A percentile compares a stretch with the other conserved stretches of the same genome.
These are phyloP conservation scores for Propithecus perrieri DNA, from an alignment of 2,797 vertebrate species.

Conservation along the genomic window DNA sequence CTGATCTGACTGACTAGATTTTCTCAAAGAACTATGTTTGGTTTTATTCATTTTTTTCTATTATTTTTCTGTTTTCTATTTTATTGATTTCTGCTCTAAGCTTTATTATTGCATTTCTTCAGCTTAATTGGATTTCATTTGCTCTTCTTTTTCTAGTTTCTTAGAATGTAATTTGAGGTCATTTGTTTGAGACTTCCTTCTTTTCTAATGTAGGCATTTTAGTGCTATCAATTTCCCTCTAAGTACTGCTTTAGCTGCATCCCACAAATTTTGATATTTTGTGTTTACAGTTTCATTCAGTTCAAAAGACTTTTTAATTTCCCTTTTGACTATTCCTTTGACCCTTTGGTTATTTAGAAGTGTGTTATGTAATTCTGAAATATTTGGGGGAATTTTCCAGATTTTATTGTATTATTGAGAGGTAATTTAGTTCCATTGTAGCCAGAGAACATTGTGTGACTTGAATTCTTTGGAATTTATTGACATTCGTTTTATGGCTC, in stretches of 20 bases:
- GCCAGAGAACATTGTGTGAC: background rate
- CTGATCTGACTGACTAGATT: background rate
- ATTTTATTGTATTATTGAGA: background rate
- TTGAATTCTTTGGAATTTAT: constrained; percentile 34
- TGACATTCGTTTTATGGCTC: background rate
- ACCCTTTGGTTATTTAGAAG: background rate
- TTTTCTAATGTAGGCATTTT: constrained; percentile 7
- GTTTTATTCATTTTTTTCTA: background rate
- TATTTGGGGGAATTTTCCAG: background rate
- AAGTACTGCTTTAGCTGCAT: background rate
- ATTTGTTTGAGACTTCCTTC: background rate
- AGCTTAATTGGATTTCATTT: constrained; percentile 12
- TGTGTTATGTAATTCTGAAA: background rate
- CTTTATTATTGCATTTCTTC: background rate
- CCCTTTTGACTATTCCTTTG: background rate
- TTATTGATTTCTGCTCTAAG: background rate
- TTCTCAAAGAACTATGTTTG: constrained; percentile 5
- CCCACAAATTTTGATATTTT: constrained; percentile 20
- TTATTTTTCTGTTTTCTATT: background rate
- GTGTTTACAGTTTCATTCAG: background rate
- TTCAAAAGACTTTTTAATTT: background rate
- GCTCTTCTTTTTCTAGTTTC: background rate
- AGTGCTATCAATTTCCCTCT: background rate
- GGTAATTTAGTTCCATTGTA: background rate
- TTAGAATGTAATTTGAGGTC: background rate